Base-by-base conservation (phyloP, 2,888 invertebrate genomes). In the Matsumyia berberina region DNA sequence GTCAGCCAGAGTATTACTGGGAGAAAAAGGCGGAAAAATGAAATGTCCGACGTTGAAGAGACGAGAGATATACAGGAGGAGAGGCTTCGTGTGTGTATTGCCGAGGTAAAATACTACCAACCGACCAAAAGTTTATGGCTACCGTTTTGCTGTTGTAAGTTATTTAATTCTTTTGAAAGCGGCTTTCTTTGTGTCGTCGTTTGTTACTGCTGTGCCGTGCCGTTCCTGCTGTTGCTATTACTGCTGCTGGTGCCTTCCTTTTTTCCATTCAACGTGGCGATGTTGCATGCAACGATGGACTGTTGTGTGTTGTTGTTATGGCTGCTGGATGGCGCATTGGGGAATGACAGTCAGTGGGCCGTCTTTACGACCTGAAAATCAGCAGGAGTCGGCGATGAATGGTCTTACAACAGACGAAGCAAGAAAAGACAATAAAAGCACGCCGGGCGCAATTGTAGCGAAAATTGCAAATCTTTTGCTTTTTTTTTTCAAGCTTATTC, bases 141-240 rank as follows among this genome's bases (percentile, higher is more conserved):
- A 85, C 85, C 80, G 85, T 85, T 80, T 85, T 85, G 85, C 85
- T 80, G 85, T 85, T 85, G 83, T 73, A 74, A 83, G 83, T 83
- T 83, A 83, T 83, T 83, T 83, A 79, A 83, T 83, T 83, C 83
- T 64, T 83, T 83, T 74, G 83, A 83, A 83, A 83, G 78, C 83
- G 83, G 83, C 83, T 83, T 83, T 79, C 83, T 83, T 83, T 83
- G 83, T 83, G 73, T 83, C 83, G 74, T 83, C 83, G 79, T 83
- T 80, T 85, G 85, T 80, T 80, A 70, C 74, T 85, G 64, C 69
- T 55, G 44, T 69, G 51, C 85, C 70, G 70, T 85, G 79, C 67
- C 64, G 51, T 79, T 73, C 64, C 62, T 79, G 73, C 60, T 67
- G 62, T 66, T 60, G 53, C 55, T 64, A 51, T 44, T 78, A 73